Conservation (phyloP, 2,888 invertebrate species). For the Dryobotodes eremita region DNA sequence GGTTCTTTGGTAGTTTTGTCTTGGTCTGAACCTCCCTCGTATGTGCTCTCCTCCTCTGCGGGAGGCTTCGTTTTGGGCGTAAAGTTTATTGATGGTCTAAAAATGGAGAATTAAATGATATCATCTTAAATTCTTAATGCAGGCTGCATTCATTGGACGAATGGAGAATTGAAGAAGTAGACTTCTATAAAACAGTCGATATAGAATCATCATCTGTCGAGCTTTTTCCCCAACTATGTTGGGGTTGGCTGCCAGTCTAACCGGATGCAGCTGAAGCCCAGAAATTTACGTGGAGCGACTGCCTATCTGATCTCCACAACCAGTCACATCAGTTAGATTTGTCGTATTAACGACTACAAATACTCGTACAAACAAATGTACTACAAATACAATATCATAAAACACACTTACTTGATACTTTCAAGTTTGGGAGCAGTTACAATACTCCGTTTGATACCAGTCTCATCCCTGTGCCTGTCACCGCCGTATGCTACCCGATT, state of each 20-base stretch:
- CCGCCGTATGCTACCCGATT: conserved; percentile 47
- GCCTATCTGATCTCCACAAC: background rate
- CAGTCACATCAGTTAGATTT: too few species aligned
- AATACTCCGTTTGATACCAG: conserved; percentile 32
- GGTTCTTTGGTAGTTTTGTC: background rate
- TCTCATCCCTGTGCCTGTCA: background rate
- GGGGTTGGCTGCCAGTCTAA: too few species aligned
- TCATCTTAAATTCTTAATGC: too few species aligned
- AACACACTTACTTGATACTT: conserved; percentile 30
- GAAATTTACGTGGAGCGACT: too few species aligned
- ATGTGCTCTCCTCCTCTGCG: background rate
- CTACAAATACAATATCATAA: background rate
- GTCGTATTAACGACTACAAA: too few species aligned
- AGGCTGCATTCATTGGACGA: background rate
- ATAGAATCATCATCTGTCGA: too few species aligned
- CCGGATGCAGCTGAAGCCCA: too few species aligned
- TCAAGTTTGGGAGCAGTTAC: background rate
- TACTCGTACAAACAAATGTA: too few species aligned
- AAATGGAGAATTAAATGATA: background rate
- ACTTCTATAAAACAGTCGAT: too few species aligned
- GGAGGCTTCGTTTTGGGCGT: background rate
- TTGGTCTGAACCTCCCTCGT: background rate
- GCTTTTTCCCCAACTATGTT: too few species aligned
- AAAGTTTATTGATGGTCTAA: background rate
- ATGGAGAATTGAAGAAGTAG: background rate